Conservation (phyloP, 2,113 vertebrate genomes). For the Cyphomyrus plagiostoma region DNA sequence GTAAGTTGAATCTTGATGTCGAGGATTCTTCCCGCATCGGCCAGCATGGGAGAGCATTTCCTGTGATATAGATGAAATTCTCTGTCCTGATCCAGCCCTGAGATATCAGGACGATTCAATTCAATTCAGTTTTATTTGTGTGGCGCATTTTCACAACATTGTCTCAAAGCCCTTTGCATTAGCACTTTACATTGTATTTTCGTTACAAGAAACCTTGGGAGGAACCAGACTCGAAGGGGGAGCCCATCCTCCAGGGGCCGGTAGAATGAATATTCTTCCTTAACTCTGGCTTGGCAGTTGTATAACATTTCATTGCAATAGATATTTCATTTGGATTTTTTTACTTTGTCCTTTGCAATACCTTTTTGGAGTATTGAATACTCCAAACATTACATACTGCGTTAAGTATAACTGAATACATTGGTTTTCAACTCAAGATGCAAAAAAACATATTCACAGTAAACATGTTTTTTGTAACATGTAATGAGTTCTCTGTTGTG, state of each 20-base stretch:
- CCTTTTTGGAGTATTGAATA: background rate
- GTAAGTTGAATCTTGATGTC: background rate
- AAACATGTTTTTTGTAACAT: background rate
- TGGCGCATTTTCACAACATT: background rate
- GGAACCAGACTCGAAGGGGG: background rate
- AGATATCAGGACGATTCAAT: background rate
- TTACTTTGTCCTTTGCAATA: background rate
- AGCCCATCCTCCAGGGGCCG: background rate
- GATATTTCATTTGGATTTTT: background rate
- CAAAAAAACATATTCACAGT: background rate
- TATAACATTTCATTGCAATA: background rate
- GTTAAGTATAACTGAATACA: background rate
- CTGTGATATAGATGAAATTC: background rate
- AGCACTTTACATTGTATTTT: background rate
- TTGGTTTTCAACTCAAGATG: background rate
- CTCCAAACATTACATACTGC: background rate
- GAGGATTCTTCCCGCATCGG: too few relatives aligned
- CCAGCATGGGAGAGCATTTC: background rate
- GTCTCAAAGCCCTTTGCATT: background rate
- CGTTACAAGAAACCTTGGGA: background rate
- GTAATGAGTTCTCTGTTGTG: background rate
- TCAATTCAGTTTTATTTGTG: background rate
- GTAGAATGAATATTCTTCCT: background rate
- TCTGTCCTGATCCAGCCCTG: background rate
- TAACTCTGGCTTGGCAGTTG: background rate